Evolutionary conservation across 2,888 invertebrate genomes (phyloP), one percentile per base, ranked within the genome.

Genomic region (Oscheius sp.): DNA sequence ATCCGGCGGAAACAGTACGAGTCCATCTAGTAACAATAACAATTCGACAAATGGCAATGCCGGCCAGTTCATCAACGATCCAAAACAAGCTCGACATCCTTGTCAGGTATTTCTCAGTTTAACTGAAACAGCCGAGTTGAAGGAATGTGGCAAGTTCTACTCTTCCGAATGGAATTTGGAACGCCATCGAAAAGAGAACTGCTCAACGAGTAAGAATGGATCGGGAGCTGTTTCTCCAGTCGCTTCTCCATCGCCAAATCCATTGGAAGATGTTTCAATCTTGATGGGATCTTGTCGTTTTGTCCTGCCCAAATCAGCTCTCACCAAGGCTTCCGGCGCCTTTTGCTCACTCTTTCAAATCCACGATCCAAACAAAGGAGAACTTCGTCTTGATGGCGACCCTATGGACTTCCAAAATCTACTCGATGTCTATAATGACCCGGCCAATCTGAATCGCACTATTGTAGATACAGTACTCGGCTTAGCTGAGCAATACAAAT

Each of bases 81-180:
- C 58, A 8, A 55, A 71, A 52, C 67, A 67, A 55, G 68, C 67
- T 20, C 34, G 67, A 15, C 66, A 71, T 66, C 53, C 50, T 25
- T 71, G 71, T 63, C 66, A 71, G 48, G 70, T 69, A 27, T 3
- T 31, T 45, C 63, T 25, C n/a, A n/a, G n/a, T 52, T 10, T 23
- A 25, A 27, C 27, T n/a, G 42, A n/a, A 42, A 42, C 12, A 12
- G n/a, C 27, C 2, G 8, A 5, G 3, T 70, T 72, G 46, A 58
- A 72, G 72, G 57, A 23, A 12, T 73, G 73, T 58, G 73, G 68
- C 17, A 73, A 70, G 34, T 61, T 61, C 63, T 73, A 73, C 57
- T 67, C 73, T 15, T 70, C 66, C 12, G 73, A 73, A 34, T 73
- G 73, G 73, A 70, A 73, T 46, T 37, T 73, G 37, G 70, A 73